These are phyloP conservation scores for Pseudanteris insignis DNA, from an alignment of 2,888 invertebrate genomes.

Conservation along the genomic window DNA sequence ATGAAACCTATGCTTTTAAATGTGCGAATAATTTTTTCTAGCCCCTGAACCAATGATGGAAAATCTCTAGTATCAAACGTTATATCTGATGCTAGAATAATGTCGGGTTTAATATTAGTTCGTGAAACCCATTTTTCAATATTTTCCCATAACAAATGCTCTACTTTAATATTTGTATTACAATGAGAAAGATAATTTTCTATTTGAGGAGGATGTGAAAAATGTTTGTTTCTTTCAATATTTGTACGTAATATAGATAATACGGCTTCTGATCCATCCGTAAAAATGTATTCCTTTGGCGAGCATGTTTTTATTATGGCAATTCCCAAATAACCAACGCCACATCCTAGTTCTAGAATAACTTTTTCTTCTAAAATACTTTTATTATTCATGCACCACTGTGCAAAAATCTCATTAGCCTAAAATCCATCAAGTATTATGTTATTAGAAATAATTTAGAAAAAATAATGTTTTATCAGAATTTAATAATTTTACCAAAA, in stretches of 20 bases:
- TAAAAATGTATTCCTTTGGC: constrained; percentile 71
- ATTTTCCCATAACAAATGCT: constrained; percentile 69
- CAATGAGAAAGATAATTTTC: constrained; percentile 15
- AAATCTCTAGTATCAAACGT: constrained; percentile 72
- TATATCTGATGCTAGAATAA: constrained; percentile 72
- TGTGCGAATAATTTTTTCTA: constrained; percentile 65
- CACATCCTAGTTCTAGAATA: constrained; percentile 80
- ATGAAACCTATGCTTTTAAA: constrained; percentile 66
- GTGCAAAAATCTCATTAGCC: constrained; percentile 77
- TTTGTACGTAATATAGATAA: constrained; percentile 73
- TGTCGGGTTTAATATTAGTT: constrained; percentile 60
- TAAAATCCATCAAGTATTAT: too few species aligned
- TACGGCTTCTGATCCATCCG: constrained; percentile 77
- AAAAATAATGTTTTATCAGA: too few species aligned
- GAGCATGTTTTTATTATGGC: constrained; percentile 70
- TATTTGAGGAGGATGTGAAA: constrained; percentile 15
- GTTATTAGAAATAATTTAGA: too few species aligned
- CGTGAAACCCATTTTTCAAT: constrained; percentile 57
- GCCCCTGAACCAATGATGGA: constrained; percentile 64
- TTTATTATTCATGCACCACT: constrained; percentile 74
- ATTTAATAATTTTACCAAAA: too few species aligned
- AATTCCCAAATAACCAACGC: constrained; percentile 79
- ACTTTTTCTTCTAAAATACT: constrained; percentile 69
- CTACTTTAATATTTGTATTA: constrained; percentile 53
- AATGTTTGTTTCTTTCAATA: constrained; percentile 73